Evolutionary conservation across 2,888 invertebrate species (phyloP).

Genomic region (Athalia rosae): DNA sequence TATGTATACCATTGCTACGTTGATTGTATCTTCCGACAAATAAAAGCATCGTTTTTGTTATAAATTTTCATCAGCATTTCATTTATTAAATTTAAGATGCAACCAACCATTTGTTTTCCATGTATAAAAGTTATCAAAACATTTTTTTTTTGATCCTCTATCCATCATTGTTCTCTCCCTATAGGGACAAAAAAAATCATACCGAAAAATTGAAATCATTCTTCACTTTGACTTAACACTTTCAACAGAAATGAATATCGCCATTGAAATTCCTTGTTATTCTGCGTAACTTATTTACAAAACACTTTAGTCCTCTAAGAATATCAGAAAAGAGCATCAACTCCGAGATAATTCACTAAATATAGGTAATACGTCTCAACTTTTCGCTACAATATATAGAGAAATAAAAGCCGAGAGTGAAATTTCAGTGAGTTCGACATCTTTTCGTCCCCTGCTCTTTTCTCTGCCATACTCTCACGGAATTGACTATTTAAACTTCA

Average conservation of each 20-base stretch:
- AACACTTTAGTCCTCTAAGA: constrained; percentile 3
- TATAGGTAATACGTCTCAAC: not conserved
- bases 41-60: constrained; percentile 44
- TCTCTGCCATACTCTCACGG: not conserved
- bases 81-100: constrained; percentile 63
- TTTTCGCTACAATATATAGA: too few relatives aligned
- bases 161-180: not conserved
- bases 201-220: not conserved
- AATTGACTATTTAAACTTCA: not conserved
- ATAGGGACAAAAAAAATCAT: not conserved
- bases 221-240: not conserved
- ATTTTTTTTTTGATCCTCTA: constrained; percentile 33
- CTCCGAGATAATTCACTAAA: not conserved
- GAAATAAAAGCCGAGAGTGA: not conserved
- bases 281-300: constrained; percentile 27
- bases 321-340: constrained; percentile 12
- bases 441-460: constrained; percentile 11
- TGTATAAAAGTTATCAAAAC: constrained; percentile 72
- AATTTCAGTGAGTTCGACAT: not conserved
- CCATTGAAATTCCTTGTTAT: not conserved
- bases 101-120: constrained; percentile 51
- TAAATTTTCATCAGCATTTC: constrained; percentile 60
- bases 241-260: constrained; percentile 10
- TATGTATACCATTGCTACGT: too few relatives aligned
- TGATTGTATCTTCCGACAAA: constrained; percentile 33